Evolutionary conservation across 2,888 invertebrate species (phyloP).

Genomic region (Punctoribates punctum): DNA sequence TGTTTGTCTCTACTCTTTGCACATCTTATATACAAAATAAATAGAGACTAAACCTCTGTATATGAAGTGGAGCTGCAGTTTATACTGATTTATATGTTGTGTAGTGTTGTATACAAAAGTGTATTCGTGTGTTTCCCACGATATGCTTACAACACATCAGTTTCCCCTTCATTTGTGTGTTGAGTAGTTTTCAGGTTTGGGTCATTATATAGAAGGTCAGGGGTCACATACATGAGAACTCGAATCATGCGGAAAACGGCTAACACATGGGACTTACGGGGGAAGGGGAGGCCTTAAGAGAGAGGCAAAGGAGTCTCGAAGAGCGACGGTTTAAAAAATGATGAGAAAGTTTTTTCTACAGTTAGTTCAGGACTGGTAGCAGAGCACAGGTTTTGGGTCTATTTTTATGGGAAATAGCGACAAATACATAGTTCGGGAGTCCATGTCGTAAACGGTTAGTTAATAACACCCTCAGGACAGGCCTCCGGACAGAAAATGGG

Average conservation of each 20-base stretch:
- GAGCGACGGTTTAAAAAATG: not conserved
- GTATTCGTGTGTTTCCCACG: conserved; percentile 16
- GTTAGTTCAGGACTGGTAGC: no score
- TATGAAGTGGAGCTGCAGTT: not conserved
- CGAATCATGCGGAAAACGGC: conserved; percentile 3
- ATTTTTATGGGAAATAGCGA: not conserved
- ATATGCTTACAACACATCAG: not conserved
- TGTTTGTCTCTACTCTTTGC: not conserved
- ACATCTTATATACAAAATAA: not conserved
- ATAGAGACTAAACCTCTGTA: not conserved
- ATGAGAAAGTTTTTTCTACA: not conserved
- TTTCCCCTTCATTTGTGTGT: conserved; percentile 9
- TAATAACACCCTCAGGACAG: conserved; percentile 4
- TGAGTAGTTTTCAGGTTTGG: conserved; percentile 12
- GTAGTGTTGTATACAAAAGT: not conserved
- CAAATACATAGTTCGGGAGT: not conserved
- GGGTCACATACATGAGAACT: not conserved
- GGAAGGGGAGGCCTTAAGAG: not conserved
- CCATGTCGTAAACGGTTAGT: not conserved
- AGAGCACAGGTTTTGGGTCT: no score
- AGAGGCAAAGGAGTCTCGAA: not conserved
- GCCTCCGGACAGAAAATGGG: not conserved
- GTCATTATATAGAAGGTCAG: conserved; percentile 13
- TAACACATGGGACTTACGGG: not conserved
- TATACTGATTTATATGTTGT: not conserved